These are phyloP conservation scores for Diaprepes abbreviatus DNA, from an alignment of 2,888 invertebrate species.

Conservation along the genomic window DNA sequence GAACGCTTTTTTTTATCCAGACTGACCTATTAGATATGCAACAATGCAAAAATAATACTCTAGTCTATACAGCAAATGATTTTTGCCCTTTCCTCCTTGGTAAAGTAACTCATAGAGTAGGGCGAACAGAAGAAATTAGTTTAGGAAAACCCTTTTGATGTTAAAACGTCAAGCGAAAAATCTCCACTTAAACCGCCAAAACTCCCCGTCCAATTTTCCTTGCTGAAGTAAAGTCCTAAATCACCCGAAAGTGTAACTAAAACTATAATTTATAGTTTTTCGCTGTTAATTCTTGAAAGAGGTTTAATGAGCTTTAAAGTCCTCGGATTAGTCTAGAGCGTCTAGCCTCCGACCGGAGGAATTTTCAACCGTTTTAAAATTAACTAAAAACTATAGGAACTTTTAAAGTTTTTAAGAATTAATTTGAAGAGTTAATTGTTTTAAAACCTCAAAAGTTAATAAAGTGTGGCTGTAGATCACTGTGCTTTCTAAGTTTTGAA, in stretches of 20 bases:
- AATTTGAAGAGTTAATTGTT: conserved; percentile 16
- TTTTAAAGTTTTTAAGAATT: not conserved
- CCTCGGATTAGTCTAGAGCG: not conserved
- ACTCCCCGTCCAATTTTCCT: conserved; percentile 1
- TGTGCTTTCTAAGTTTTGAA: no score
- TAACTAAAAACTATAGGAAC: not conserved
- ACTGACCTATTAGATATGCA: no score
- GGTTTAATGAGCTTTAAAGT: conserved; percentile 3
- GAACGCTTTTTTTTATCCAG: no score
- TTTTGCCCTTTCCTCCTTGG: no score
- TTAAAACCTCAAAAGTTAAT: not conserved
- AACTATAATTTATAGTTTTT: conserved; percentile 37
- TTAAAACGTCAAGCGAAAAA: not conserved
- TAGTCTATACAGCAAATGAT: no score
- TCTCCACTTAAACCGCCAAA: not conserved
- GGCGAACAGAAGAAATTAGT: no score
- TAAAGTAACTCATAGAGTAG: no score
- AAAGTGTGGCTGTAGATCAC: not conserved
- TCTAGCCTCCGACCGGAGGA: not conserved
- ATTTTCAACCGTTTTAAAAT: not conserved
- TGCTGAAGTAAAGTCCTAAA: not conserved
- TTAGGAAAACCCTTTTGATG: not conserved
- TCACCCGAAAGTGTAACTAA: conserved; percentile 13
- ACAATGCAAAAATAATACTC: no score
- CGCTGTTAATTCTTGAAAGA: conserved; percentile 31